These are phyloP conservation scores for Cynoglossus semilaevis DNA, from an alignment of 2,113 vertebrate genomes.

Conservation along the genomic window DNA sequence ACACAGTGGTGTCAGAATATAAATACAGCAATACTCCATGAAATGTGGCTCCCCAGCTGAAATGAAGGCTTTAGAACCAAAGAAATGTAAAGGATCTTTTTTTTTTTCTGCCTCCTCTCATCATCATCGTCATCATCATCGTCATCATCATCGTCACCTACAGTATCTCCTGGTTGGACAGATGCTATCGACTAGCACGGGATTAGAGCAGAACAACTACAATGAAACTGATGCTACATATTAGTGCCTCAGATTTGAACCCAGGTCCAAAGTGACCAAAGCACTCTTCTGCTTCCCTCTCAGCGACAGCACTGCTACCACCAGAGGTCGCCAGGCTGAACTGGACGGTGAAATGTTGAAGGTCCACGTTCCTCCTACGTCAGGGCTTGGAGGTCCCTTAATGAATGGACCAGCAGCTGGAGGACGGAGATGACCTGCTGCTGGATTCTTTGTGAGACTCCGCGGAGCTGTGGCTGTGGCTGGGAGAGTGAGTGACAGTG, in stretches of 20 bases:
- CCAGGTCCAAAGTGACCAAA: conserved; percentile 22
- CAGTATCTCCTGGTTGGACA: conserved; percentile 37
- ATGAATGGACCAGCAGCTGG: conserved; percentile 66
- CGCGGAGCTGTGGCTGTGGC: conserved; percentile 60
- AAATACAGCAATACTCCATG: conserved; percentile 67
- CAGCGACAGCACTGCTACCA: conserved; percentile 16
- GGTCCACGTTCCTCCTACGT: conserved; percentile 38
- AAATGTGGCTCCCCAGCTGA: conserved; percentile 27
- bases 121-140: too few relatives aligned
- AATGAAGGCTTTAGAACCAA: conserved; percentile 34
- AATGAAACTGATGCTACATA: conserved; percentile 43
- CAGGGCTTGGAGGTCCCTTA: conserved; percentile 36
- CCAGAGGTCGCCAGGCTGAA: conserved; percentile 31
- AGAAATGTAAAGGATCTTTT: conserved; percentile 70
- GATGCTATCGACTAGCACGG: conserved; percentile 46
- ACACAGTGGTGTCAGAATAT: conserved; percentile 51
- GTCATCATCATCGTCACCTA: too few relatives aligned
- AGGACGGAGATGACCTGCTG: conserved; percentile 47
- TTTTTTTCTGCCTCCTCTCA: conserved; percentile 35
- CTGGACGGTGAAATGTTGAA: conserved; percentile 51
- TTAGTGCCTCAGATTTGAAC: conserved; percentile 30
- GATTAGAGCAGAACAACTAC: conserved; percentile 45
- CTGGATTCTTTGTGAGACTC: conserved; percentile 56
- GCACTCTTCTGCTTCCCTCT: conserved; percentile 35
- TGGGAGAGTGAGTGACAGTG: conserved; percentile 67